Base-by-base conservation (phyloP, 1,140 invertebrate genomes). In the Macrotrachela quadricornifera region DNA sequence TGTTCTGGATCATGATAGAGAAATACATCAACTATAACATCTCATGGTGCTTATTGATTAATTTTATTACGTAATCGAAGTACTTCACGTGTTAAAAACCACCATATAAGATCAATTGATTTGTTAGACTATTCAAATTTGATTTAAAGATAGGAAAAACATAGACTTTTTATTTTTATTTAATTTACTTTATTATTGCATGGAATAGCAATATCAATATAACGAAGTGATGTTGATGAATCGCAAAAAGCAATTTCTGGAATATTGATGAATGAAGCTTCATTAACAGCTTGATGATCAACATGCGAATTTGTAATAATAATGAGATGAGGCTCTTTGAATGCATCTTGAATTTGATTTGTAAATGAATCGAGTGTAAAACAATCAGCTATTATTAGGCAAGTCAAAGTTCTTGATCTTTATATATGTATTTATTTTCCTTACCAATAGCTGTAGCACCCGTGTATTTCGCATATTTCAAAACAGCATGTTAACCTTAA, bases 61-160 rank as follows among this genome's bases (percentile, higher is more conserved):
- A 97, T 86, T 36, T 79, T 81, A 49, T 92, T 94, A 47, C 90
- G 78, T 39, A 99, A 76, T 58, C 90, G 79, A 0, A 97, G 75
- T 30, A 97, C 91, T 73, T 99, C 92, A 64, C 94, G 80, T 30
- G 92, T 84, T 60, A 99, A 73, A 58, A 99, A 70, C 91, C 91
- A 99, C 88, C 90, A 97, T 85, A 99, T 90, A 54, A 99, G 73
- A 74, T 94, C 94, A 71, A 97, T 88, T 14, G 88, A 92, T 63
- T 95, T 82, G n/a, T 80, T 72, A 58, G 82, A 79, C 76, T 78
- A 56, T 38, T 70, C 64, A 57, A 60, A 58, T n/a, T n/a, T n/a
- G n/a, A n/a, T n/a, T n/a, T n/a, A n/a, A n/a, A n/a, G n/a, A n/a
- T n/a, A n/a, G n/a, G n/a, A n/a, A n/a, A n/a, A n/a, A n/a, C n/a